phyloP scores from a whole-genome alignment of 2,888 invertebrate species.

The Caenorhabditis parvicauda region DNA sequence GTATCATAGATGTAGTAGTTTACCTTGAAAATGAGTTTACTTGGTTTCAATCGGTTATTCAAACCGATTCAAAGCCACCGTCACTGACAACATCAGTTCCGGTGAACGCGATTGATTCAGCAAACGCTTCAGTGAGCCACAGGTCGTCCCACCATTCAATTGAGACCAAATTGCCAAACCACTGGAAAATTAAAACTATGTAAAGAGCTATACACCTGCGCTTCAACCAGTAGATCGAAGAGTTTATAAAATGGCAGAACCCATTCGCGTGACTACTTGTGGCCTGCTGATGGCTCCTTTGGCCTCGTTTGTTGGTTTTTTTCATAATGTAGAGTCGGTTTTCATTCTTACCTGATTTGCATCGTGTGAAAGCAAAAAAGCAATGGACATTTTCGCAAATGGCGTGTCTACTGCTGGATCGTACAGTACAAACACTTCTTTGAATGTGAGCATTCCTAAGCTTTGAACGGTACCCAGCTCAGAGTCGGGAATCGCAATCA shows the following conservation, averaged over 20 bases:
- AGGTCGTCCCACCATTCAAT: constrained; percentile 63
- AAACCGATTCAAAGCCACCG: constrained; percentile 48
- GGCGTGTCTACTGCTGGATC: constrained; percentile 76
- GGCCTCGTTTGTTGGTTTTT: too few relatives aligned
- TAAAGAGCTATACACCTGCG: too few relatives aligned
- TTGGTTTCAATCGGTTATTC: constrained; percentile 67
- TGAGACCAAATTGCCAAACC: constrained; percentile 64
- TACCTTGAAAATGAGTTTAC: constrained; percentile 57
- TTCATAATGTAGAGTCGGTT: too few relatives aligned
- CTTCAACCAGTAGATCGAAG: too few relatives aligned
- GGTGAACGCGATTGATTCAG: constrained; percentile 57
- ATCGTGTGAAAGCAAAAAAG: constrained; percentile 84
- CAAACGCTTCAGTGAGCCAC: constrained; percentile 63
- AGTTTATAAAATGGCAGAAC: too few relatives aligned
- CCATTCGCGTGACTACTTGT: too few relatives aligned
- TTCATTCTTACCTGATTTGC: too few relatives aligned
- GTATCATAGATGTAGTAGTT: constrained; percentile 67
- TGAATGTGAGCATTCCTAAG: constrained; percentile 87
- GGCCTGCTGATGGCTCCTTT: too few relatives aligned
- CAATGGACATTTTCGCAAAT: constrained; percentile 76
- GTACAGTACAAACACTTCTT: constrained; percentile 74
- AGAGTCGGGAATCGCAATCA: constrained; percentile 87
- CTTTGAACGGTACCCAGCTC: constrained; percentile 89
- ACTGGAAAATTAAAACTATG: constrained; percentile 72
- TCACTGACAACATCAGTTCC: constrained; percentile 56